Percentiles rank a stretch among this genome's conserved stretches.
Evolutionary conservation across 2,888 invertebrate genomes (phyloP).

Genomic region (Yponomeuta malinellus): DNA sequence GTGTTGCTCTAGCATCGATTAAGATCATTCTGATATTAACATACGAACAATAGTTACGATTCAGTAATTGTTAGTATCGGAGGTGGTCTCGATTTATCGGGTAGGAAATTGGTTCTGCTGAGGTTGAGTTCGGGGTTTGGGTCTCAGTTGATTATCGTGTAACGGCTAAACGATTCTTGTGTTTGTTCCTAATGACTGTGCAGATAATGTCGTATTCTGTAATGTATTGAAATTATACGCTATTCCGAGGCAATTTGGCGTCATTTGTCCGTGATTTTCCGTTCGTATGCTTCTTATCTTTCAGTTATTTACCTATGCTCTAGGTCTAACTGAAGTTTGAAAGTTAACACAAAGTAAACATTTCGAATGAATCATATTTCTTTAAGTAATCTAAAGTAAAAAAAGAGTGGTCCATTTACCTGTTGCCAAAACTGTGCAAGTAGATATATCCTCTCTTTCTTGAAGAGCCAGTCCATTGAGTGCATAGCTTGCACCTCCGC

Average conservation of each 20-base stretch:
- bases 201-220: constrained; percentile 9
- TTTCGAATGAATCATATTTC: too few relatives aligned
- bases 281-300: background rate
- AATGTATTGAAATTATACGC: constrained; percentile 6
- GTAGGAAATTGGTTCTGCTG: constrained; percentile 20
- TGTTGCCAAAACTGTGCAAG: constrained; percentile 98
- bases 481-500: constrained; percentile 96
- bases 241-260: background rate
- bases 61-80: constrained; percentile 20
- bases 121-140: constrained; percentile 16
- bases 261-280: background rate
- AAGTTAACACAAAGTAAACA: too few relatives aligned
- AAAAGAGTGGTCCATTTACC: constrained; percentile 67
- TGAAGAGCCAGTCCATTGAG: constrained; percentile 97
- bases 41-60: constrained; percentile 30
- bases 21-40: constrained; percentile 26
- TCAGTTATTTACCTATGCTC: background rate
- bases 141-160: constrained; percentile 16
- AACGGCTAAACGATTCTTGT: constrained; percentile 19
- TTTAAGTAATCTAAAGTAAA: background rate
- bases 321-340: too few relatives aligned
- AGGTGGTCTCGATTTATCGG: constrained; percentile 20
- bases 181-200: constrained; percentile 9
- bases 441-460: constrained; percentile 95
- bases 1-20: constrained; percentile 18